Base-by-base conservation (phyloP, 2,888 invertebrate species). In the Nomada lathburiana region DNA sequence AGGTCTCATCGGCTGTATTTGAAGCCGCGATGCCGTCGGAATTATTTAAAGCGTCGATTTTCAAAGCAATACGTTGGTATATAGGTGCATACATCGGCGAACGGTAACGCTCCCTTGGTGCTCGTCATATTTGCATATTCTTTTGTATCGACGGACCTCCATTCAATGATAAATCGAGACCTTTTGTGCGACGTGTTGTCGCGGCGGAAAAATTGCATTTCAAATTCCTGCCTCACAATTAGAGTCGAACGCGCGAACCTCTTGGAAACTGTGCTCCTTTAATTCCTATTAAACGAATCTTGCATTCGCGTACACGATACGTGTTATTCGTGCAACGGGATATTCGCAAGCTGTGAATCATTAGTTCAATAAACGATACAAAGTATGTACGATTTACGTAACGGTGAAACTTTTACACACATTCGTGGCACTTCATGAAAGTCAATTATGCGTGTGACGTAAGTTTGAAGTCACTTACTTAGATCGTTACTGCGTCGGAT, bases 1-100 rank as follows among this genome's bases (percentile, higher is more conserved):
- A 62, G 85, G 74, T 69, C 65, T 67, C 59, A 68, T 63, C 72
- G 79, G 65, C 53, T 57, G 60, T 65, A 76, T 85, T 85, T 63
- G 65, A 78, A 73, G 78, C 57, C 69, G 55, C 53, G 63, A 53
- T 53, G 69, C 65, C 69, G 44, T 53, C 50, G 53, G 76, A 75
- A 76, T 75, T 80, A 70, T 80, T 70, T 64, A 70, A 60, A 26
- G 60, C 69, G 53, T 23, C 16, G 64, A 44, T 76, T 60, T 75
- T 53, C 44, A 44, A 53, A 44, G 68, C 50, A 11, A 53, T 23
- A 29, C 23, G 13, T 26, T 26, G 26, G 26, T 53, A 9, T 63
- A 23, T 36, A 36, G 36, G 36, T 1, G 47, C 47, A 47, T 47
- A 16, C 47, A 3, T 47, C 47, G 47, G 16, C 47, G 47, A 57